A percentile compares a stretch with the other conserved stretches of the same genome.
Evolutionary conservation across 1,140 invertebrate genomes (phyloP).

Genomic region (Bombus impatiens): DNA sequence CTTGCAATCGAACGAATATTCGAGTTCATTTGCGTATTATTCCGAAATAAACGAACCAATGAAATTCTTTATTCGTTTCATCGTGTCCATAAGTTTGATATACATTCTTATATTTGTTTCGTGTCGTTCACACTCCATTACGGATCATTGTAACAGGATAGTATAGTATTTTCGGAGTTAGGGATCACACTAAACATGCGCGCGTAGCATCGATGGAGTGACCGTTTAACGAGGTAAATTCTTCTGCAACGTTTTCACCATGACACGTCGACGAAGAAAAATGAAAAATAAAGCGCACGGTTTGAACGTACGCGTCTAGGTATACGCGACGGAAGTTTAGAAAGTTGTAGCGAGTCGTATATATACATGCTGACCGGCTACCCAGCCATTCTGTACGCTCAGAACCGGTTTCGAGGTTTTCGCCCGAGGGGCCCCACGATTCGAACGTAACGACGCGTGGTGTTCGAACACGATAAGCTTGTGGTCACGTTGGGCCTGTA

Average conservation of each 20-base stretch:
- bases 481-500: conserved; percentile 43
- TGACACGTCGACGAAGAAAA: conserved; percentile 23
- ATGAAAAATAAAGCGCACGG: conserved; percentile 43
- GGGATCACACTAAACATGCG: neutral
- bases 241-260: conserved; percentile 7
- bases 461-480: conserved; percentile 59
- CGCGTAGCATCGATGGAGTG: neutral
- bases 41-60: neutral
- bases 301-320: conserved; percentile 16
- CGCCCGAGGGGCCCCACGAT: conserved; percentile 61
- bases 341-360: conserved; percentile 66
- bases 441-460: conserved; percentile 69
- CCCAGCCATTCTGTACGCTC: conserved; percentile 57
- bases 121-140: neutral
- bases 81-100: neutral
- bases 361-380: conserved; percentile 57
- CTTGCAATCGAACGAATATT: neutral
- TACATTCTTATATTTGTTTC: neutral
- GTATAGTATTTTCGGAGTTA: neutral
- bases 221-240: conserved; percentile 22
- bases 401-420: conserved; percentile 63
- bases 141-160: neutral
- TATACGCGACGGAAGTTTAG: conserved; percentile 64
- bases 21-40: neutral
- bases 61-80: neutral